Evolutionary conservation across 2,888 invertebrate species (phyloP).

Genomic region (Mesorhabditis spiculigera): DNA sequence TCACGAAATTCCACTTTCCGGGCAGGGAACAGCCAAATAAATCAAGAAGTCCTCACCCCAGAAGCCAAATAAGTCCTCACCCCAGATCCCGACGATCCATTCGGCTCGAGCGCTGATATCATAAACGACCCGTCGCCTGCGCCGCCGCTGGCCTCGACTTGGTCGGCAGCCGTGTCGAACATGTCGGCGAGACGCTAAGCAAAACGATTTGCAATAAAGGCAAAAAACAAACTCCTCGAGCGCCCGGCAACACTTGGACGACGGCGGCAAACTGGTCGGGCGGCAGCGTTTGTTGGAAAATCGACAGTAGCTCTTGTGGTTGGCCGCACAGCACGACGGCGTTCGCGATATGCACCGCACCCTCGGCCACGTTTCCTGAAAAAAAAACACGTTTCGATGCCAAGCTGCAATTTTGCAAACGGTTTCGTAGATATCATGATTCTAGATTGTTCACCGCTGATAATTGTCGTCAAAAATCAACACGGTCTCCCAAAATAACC

Average conservation of each 20-base stretch:
- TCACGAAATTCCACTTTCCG: no score
- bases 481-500: no score
- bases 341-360: conserved; percentile 90
- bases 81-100: no score
- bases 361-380: conserved; percentile 68
- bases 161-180: not conserved
- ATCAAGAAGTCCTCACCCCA: no score
- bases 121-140: not conserved
- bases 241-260: conserved; percentile 35
- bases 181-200: not conserved
- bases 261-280: conserved; percentile 77
- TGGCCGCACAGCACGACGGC: conserved; percentile 97
- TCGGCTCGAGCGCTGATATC: not conserved
- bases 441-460: no score
- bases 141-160: not conserved
- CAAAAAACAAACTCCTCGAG: conserved; percentile 30
- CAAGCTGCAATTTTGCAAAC: not conserved
- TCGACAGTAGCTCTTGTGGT: conserved; percentile 80
- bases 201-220: not conserved
- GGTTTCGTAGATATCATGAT: no score
- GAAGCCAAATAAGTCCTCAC: no score
- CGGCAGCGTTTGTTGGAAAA: conserved; percentile 90
- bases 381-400: not conserved
- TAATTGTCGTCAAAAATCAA: no score
- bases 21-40: no score